A percentile compares a stretch with the other conserved stretches of the same genome.
Evolutionary conservation across 2,113 vertebrate species (phyloP).

Genomic region (Siphamia tubifer): DNA sequence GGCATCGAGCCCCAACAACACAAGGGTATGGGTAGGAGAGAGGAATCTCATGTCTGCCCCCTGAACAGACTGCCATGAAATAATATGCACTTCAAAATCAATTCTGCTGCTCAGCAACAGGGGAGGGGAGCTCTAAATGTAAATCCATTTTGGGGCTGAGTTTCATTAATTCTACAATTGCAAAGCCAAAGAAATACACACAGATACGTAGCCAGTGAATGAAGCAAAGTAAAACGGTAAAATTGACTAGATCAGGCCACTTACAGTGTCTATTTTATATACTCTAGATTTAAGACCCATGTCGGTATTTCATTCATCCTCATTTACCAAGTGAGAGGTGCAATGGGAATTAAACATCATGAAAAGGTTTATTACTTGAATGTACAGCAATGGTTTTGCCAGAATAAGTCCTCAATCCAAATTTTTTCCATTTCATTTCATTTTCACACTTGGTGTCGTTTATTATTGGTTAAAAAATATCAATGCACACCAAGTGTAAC

Average conservation of each 20-base stretch:
- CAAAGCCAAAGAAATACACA: conserved; percentile 19
- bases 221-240: not conserved
- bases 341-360: not conserved
- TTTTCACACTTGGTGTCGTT: too few species aligned
- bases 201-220: not conserved
- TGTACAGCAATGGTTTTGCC: conserved; percentile 6
- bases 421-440: too few species aligned
- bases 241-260: conserved; percentile 1
- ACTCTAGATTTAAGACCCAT: conserved; percentile 8
- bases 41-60: conserved; percentile 38
- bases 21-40: conserved; percentile 13
- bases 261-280: not conserved
- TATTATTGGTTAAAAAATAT: too few species aligned
- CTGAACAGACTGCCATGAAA: conserved; percentile 34
- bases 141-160: conserved; percentile 34
- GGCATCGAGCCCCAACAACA: conserved; percentile 16
- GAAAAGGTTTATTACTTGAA: conserved; percentile 17
- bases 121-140: conserved; percentile 22
- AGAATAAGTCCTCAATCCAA: conserved; percentile 45
- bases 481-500: too few species aligned
- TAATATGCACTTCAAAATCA: conserved; percentile 56
- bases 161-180: conserved; percentile 31
- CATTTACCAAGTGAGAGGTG: not conserved
- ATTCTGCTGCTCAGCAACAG: conserved; percentile 56
- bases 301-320: not conserved